A percentile compares a stretch with the other conserved stretches of the same genome.
phyloP scores from a whole-genome alignment of 2,113 vertebrate species.

The Gymnarchus niloticus region DNA sequence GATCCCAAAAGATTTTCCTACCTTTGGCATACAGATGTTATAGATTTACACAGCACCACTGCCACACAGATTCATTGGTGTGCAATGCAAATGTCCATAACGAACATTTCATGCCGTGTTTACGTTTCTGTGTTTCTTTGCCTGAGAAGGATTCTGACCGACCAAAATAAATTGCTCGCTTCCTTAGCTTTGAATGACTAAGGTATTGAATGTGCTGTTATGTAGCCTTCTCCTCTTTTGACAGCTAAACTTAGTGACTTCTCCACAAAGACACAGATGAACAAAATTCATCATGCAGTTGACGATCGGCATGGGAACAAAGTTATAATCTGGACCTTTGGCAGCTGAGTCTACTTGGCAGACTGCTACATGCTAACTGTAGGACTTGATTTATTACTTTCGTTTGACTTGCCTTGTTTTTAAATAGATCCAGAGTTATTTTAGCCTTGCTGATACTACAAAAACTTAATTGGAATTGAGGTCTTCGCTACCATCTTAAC shows the following conservation, averaged over 20 bases:
- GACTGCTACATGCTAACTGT: not conserved
- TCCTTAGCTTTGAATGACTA: not conserved
- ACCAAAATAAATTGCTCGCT: not conserved
- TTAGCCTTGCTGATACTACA: not conserved
- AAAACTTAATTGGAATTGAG: not conserved
- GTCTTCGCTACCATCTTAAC: not conserved
- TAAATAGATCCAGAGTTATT: not conserved
- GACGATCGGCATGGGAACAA: not conserved
- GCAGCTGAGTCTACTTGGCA: not conserved
- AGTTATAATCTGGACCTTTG: not conserved
- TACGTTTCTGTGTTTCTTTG: not conserved
- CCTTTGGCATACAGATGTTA: slow-evolving; percentile 23
- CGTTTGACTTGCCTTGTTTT: not conserved
- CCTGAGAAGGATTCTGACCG: not conserved
- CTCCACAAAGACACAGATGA: not conserved
- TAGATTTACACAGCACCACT: not conserved
- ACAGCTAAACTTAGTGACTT: not conserved
- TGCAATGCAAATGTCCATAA: not conserved
- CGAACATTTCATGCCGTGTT: not conserved
- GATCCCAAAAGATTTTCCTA: slow-evolving; percentile 29
- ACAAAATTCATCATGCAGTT: not conserved
- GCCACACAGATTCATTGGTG: not conserved
- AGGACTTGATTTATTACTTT: not conserved
- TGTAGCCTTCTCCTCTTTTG: not conserved
- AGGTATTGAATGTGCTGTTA: slow-evolving; percentile 5